Conservation (phyloP, 2,888 invertebrate genomes). For the Serripes groenlandicus region DNA sequence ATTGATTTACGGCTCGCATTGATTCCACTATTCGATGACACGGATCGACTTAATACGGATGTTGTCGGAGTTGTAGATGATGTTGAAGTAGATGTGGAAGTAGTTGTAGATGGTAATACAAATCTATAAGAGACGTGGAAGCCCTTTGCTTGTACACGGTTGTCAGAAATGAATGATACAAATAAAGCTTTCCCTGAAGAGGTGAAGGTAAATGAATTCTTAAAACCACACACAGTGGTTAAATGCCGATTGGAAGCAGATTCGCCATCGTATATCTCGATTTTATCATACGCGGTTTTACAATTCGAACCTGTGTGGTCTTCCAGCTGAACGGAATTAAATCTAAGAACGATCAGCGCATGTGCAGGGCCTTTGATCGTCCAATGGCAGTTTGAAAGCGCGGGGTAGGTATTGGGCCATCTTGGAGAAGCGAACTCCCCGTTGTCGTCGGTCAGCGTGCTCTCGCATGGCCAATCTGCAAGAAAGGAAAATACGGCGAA, state of each 20-base stretch:
- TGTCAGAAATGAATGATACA: conserved; percentile 80
- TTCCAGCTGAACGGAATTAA: conserved; percentile 81
- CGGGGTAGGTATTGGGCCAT: conserved; percentile 82
- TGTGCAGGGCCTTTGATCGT: conserved; percentile 75
- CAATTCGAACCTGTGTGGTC: conserved; percentile 78
- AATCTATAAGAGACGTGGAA: conserved; percentile 83
- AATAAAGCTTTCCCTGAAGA: conserved; percentile 74
- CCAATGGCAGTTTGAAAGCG: conserved; percentile 79
- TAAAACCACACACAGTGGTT: conserved; percentile 71
- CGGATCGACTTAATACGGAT: background rate
- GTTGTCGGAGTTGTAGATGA: conserved; percentile 25
- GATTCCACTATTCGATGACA: background rate
- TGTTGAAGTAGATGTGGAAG: conserved; percentile 37
- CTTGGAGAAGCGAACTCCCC: conserved; percentile 83
- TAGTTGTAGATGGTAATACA: conserved; percentile 52
- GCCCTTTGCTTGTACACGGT: conserved; percentile 78
- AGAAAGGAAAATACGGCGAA: too few relatives aligned
- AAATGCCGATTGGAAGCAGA: conserved; percentile 54
- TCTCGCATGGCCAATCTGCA: conserved; percentile 84
- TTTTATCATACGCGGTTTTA: conserved; percentile 74
- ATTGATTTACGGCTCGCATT: background rate
- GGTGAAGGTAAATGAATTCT: conserved; percentile 63
- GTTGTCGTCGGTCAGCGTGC: conserved; percentile 72
- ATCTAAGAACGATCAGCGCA: conserved; percentile 74
- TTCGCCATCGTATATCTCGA: conserved; percentile 74